phyloP scores from a whole-genome alignment of 2,113 vertebrate genomes.

The Callorhinus ursinus region DNA sequence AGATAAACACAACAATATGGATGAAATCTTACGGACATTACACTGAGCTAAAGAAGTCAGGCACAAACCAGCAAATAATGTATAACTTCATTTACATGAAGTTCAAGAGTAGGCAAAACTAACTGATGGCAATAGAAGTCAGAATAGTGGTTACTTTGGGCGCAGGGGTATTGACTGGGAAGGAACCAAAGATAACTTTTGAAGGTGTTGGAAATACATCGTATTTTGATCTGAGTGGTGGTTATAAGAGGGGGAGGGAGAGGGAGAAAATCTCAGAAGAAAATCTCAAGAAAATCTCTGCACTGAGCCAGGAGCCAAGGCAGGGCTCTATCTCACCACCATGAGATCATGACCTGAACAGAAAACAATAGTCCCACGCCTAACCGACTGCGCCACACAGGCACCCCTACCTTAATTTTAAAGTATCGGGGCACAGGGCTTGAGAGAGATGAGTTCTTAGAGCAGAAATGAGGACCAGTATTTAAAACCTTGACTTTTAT shows the following conservation, averaged over 20 bases:
- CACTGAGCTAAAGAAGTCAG: background rate
- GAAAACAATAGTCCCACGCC: background rate
- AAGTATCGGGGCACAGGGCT: background rate
- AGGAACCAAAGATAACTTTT: background rate
- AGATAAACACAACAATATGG: background rate
- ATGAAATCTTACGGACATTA: background rate
- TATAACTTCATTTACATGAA: background rate
- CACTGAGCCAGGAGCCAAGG: background rate
- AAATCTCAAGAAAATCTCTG: background rate
- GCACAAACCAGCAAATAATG: background rate
- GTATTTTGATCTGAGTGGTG: background rate
- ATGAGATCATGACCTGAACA: background rate
- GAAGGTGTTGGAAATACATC: background rate
- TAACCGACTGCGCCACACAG: background rate
- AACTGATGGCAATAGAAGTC: background rate
- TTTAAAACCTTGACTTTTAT: background rate
- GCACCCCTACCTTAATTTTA: background rate
- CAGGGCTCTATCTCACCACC: background rate
- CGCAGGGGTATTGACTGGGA: background rate
- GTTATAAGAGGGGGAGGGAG: background rate
- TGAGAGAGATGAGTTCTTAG: background rate
- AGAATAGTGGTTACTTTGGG: background rate
- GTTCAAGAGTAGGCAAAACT: background rate
- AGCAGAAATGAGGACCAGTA: background rate
- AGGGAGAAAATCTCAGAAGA: background rate